A percentile compares a stretch with the other conserved stretches of the same genome.
Conservation (phyloP, 2,888 invertebrate species). For the Smittia aterrima region DNA sequence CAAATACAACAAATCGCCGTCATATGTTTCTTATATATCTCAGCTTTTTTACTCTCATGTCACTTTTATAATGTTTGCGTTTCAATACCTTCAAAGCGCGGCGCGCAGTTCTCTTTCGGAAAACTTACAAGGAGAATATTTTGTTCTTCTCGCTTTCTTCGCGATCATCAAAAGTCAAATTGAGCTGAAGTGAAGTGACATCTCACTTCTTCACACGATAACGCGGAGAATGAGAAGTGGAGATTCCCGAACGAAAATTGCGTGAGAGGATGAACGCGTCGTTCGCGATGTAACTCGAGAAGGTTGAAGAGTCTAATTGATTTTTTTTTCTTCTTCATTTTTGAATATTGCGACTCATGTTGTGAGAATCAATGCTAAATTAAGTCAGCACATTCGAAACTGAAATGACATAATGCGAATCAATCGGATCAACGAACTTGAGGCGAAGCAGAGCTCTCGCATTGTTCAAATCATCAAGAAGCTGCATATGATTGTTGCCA, state of each 20-base stretch:
- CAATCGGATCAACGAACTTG: background rate
- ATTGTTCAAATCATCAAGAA: background rate
- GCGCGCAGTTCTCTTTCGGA: conserved; percentile 11
- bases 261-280: background rate
- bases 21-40: conserved; percentile 41
- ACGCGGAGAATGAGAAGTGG: background rate
- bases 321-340: too few species aligned
- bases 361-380: background rate
- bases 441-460: background rate
- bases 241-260: background rate
- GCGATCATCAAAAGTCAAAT: conserved; percentile 3
- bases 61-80: conserved; percentile 31
- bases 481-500: background rate
- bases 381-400: too few species aligned
- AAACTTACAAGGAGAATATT: conserved; percentile 9
- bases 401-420: background rate
- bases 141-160: background rate
- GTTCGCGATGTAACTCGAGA: too few species aligned
- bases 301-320: too few species aligned
- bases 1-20: conserved; percentile 41
- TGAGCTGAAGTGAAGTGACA: conserved; percentile 11
- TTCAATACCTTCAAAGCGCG: conserved; percentile 10
- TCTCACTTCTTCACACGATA: background rate
- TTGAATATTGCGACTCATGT: background rate
- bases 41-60: conserved; percentile 38